Conservation (phyloP, 2,113 vertebrate genomes). For the Ciconia maguari region DNA sequence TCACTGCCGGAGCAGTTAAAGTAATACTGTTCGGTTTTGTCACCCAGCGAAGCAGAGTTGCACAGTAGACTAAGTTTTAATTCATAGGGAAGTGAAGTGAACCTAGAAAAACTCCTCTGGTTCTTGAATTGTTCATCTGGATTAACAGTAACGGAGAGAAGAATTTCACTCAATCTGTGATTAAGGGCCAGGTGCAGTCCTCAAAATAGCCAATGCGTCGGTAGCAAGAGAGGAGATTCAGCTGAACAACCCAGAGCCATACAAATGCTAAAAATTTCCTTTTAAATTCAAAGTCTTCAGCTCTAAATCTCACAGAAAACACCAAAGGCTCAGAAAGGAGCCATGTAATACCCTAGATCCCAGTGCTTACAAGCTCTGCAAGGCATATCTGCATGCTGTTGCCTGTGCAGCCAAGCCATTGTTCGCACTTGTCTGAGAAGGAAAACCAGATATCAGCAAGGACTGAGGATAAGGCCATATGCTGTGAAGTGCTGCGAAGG, state of each 20-base stretch:
- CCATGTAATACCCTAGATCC: too few species aligned
- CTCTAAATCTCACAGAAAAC: neutral
- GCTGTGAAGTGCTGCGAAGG: neutral
- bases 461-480: neutral
- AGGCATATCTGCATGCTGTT: neutral
- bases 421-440: neutral
- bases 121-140: neutral
- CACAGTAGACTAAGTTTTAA: neutral
- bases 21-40: neutral
- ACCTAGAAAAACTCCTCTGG: neutral
- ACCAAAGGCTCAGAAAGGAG: neutral
- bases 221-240: neutral
- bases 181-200: neutral
- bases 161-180: neutral
- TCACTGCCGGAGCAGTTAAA: neutral
- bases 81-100: neutral
- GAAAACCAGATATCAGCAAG: neutral
- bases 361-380: neutral
- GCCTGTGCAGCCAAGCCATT: neutral
- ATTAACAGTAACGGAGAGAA: neutral
- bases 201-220: neutral
- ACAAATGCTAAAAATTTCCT: neutral
- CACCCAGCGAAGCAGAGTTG: neutral
- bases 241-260: neutral
- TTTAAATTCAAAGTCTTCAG: neutral